A percentile compares a stretch with the other conserved stretches of the same genome.
Evolutionary conservation across 2,888 invertebrate species (phyloP).

Genomic region (Halocaridina rubra): DNA sequence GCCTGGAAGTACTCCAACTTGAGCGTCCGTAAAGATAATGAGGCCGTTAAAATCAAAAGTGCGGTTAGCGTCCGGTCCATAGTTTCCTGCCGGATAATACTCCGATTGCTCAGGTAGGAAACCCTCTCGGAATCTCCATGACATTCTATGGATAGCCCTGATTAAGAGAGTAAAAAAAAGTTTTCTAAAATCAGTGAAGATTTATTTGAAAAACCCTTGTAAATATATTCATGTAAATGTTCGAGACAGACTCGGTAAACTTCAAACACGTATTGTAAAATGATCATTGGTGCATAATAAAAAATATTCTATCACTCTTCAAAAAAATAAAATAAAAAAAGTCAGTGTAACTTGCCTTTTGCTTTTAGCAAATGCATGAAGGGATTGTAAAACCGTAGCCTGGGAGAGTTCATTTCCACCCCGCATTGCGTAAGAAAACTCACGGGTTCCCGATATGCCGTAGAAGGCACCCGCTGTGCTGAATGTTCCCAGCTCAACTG

Average conservation of each 20-base stretch:
- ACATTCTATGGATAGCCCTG: slow-evolving; percentile 67
- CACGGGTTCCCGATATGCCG: slow-evolving; percentile 70
- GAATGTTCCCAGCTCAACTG: slow-evolving; percentile 71
- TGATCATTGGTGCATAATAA: too few species aligned
- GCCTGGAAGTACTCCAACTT: slow-evolving; percentile 56
- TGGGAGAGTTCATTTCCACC: slow-evolving; percentile 69
- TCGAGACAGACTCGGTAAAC: too few species aligned
- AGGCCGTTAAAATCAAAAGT: slow-evolving; percentile 71
- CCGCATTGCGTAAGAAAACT: slow-evolving; percentile 65
- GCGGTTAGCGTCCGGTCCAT: slow-evolving; percentile 72
- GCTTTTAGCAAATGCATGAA: slow-evolving; percentile 67
- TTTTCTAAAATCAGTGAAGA: too few species aligned
- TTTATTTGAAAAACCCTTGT: too few species aligned
- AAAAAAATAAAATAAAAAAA: too few species aligned
- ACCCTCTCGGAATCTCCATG: slow-evolving; percentile 66
- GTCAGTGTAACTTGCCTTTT: slow-evolving; percentile 67
- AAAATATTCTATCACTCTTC: too few species aligned
- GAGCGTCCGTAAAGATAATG: slow-evolving; percentile 69
- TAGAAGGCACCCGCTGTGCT: slow-evolving; percentile 72
- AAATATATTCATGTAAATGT: too few species aligned
- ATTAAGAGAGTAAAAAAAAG: too few species aligned
- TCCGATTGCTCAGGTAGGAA: slow-evolving; percentile 66
- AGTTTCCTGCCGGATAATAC: slow-evolving; percentile 70
- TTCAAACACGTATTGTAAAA: too few species aligned
- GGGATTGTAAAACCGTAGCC: slow-evolving; percentile 66